Conservation (phyloP, 2,113 vertebrate genomes). For the Cyphomyrus plagiostoma region DNA sequence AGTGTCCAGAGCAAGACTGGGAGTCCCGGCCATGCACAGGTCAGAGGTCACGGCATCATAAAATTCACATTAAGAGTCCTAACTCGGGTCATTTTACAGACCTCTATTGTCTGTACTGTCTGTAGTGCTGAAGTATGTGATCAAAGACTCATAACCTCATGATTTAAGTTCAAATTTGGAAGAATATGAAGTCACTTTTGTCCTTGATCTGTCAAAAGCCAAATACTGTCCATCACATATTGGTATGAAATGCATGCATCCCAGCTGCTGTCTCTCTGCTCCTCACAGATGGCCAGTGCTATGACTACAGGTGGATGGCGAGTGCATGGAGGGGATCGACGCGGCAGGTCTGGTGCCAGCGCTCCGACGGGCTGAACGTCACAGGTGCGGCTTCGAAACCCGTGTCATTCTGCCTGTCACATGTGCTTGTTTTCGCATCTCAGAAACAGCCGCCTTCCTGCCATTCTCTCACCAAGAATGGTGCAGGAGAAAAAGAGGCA, state of each 20-base stretch:
- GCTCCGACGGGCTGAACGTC: slow-evolving; percentile 89
- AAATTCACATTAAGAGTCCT: background rate
- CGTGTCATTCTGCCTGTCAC: background rate
- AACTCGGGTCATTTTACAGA: background rate
- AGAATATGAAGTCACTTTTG: background rate
- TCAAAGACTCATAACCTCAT: background rate
- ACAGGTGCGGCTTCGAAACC: slow-evolving; percentile 68
- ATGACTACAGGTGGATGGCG: slow-evolving; percentile 86
- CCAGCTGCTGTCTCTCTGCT: background rate
- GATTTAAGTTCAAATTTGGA: background rate
- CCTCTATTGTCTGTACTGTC: background rate
- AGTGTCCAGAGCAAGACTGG: slow-evolving; percentile 85
- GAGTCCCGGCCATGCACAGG: slow-evolving; percentile 83
- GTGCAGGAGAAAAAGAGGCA: background rate
- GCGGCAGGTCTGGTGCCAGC: slow-evolving; percentile 87
- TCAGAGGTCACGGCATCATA: slow-evolving; percentile 43
- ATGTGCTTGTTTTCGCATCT: background rate
- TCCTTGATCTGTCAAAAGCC: background rate
- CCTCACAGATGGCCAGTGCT: slow-evolving; percentile 77
- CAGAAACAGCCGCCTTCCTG: background rate
- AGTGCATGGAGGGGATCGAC: slow-evolving; percentile 82
- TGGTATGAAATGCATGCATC: background rate
- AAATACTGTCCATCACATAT: background rate
- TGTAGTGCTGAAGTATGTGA: background rate
- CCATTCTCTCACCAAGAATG: background rate